phyloP scores from a whole-genome alignment of 2,113 vertebrate species.

The Dromiciops gliroides region DNA sequence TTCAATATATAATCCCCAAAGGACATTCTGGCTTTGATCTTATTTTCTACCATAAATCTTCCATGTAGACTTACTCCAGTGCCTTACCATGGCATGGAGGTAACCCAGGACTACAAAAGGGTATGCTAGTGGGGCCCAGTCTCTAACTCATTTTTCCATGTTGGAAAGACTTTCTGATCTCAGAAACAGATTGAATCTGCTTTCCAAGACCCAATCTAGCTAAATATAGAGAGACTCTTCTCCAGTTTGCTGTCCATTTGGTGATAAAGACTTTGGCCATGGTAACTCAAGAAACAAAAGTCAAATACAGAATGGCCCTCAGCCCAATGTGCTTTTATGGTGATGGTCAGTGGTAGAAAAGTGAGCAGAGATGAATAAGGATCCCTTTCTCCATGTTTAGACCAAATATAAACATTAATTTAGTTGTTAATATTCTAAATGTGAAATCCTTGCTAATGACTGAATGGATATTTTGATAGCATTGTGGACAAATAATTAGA shows the following conservation, averaged over 20 bases:
- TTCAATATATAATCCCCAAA: neutral
- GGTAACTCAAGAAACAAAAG: neutral
- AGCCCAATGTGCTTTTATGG: neutral
- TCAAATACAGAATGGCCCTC: neutral
- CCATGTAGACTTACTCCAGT: neutral
- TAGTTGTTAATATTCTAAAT: neutral
- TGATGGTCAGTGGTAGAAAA: neutral
- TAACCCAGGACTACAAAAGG: neutral
- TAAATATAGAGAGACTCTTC: neutral
- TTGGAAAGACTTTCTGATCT: neutral
- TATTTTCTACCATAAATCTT: neutral
- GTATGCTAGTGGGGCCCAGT: neutral
- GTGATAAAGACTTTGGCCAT: neutral
- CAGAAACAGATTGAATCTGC: neutral
- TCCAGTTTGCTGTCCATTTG: neutral
- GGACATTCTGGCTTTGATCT: neutral
- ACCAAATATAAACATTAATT: neutral
- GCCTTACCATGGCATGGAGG: neutral
- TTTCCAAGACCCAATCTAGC: neutral
- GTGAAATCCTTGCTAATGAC: neutral
- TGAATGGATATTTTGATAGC: neutral
- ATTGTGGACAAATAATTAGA: neutral
- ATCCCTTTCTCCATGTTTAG: neutral
- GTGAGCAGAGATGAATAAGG: neutral
- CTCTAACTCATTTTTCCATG: neutral